These are phyloP conservation scores for Acropora yongei DNA, from an alignment of 64 coral and sea anemone genomes.

Conservation along the genomic window DNA sequence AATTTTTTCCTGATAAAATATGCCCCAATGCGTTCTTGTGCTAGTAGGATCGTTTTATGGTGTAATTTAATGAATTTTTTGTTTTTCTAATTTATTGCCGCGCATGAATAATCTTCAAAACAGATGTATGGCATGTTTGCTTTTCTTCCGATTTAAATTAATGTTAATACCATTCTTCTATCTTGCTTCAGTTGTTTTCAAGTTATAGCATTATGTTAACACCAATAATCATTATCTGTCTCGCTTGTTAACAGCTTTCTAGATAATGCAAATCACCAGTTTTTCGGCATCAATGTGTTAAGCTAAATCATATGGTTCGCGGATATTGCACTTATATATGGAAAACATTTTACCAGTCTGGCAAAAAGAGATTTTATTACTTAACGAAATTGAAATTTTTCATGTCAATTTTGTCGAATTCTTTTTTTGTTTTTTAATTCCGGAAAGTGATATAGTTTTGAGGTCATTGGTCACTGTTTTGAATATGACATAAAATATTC, in stretches of 20 bases:
- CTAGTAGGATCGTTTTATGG: too few species aligned
- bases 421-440: background rate
- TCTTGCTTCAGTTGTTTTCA: background rate
- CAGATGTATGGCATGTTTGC: background rate
- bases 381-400: too few species aligned
- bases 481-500: conserved; percentile 52
- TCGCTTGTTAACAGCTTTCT: background rate
- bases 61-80: background rate
- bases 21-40: too few species aligned
- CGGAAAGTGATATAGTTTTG: conserved; percentile 8
- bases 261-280: conserved; percentile 26
- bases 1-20: too few species aligned
- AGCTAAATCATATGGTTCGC: background rate
- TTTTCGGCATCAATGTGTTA: background rate
- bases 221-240: background rate
- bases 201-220: background rate
- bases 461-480: conserved; percentile 2
- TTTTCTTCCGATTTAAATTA: background rate
- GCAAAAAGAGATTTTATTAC: too few species aligned
- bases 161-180: too few species aligned
- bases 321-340: background rate
- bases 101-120: background rate
- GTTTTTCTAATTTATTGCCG: background rate
- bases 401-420: too few species aligned
- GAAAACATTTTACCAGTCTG: too few species aligned